These are phyloP conservation scores for Siphamia tubifer DNA, from an alignment of 2,113 vertebrate species.

Conservation along the genomic window DNA sequence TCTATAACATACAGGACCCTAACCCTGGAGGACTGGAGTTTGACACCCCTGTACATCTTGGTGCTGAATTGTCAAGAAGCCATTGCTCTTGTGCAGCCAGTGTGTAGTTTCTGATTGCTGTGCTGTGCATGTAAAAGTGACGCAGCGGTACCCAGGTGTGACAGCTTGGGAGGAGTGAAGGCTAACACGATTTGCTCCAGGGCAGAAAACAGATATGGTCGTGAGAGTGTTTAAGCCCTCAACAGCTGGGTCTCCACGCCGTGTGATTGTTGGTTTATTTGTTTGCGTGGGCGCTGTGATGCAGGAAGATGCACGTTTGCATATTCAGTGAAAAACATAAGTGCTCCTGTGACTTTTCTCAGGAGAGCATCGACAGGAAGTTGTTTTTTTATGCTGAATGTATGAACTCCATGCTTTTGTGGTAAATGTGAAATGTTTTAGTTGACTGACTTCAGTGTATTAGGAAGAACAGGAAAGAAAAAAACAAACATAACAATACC, in stretches of 20 bases:
- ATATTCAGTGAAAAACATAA: neutral
- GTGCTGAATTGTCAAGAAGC: neutral
- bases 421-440: no score
- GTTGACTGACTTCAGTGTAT: no score
- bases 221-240: neutral
- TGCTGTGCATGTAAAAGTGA: neutral
- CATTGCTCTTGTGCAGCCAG: neutral
- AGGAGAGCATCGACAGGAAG: no score
- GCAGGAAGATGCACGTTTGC: neutral
- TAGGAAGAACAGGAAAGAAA: no score
- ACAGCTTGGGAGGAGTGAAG: constrained; percentile 11
- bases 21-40: no score
- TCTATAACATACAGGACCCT: no score
- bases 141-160: constrained; percentile 33
- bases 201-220: constrained; percentile 12
- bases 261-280: neutral
- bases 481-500: no score
- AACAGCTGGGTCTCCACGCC: constrained; percentile 23
- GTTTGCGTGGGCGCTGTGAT: neutral
- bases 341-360: neutral
- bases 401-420: no score
- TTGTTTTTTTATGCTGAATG: no score
- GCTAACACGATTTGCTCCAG: constrained; percentile 4
- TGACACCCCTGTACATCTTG: neutral
- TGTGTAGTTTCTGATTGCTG: neutral